A percentile compares a stretch with the other conserved stretches of the same genome.
phyloP scores from a whole-genome alignment of 1,140 invertebrate species.

The Brachionus manjavacas region DNA sequence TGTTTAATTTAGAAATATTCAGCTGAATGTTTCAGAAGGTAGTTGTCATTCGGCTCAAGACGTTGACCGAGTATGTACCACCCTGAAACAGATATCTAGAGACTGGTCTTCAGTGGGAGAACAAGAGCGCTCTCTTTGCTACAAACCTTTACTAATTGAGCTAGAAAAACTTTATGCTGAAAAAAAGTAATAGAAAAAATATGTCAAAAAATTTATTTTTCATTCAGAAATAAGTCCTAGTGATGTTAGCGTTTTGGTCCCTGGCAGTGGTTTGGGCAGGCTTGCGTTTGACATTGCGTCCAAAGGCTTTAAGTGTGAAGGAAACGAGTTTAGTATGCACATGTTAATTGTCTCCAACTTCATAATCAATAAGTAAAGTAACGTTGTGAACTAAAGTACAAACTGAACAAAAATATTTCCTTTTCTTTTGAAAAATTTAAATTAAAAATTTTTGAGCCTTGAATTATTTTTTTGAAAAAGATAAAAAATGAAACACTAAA shows the following conservation, averaged over 20 bases:
- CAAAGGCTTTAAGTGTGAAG: slow-evolving; percentile 82
- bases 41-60: not conserved
- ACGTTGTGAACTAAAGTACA: too few relatives aligned
- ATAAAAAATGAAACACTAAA: too few relatives aligned
- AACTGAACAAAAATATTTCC: too few relatives aligned
- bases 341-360: slow-evolving; percentile 96
- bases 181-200: slow-evolving; percentile 22
- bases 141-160: slow-evolving; percentile 81
- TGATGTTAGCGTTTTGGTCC: slow-evolving; percentile 75
- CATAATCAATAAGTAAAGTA: slow-evolving; percentile 58
- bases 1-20: not conserved
- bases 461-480: too few relatives aligned
- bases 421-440: too few relatives aligned
- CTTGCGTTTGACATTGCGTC: slow-evolving; percentile 86
- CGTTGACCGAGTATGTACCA: slow-evolving; percentile 68
- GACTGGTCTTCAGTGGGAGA: slow-evolving; percentile 86
- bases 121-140: slow-evolving; percentile 77
- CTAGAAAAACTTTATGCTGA: slow-evolving; percentile 69
- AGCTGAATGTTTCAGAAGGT: not conserved
- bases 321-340: slow-evolving; percentile 93
- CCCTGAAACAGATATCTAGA: slow-evolving; percentile 85
- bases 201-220: not conserved
- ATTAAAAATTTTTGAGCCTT: too few relatives aligned
- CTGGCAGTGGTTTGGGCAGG: slow-evolving; percentile 86
- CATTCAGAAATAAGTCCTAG: slow-evolving; percentile 54